These are phyloP conservation scores for Sebastes schlegelii DNA, from an alignment of 2,113 vertebrate species.

Conservation along the genomic window DNA sequence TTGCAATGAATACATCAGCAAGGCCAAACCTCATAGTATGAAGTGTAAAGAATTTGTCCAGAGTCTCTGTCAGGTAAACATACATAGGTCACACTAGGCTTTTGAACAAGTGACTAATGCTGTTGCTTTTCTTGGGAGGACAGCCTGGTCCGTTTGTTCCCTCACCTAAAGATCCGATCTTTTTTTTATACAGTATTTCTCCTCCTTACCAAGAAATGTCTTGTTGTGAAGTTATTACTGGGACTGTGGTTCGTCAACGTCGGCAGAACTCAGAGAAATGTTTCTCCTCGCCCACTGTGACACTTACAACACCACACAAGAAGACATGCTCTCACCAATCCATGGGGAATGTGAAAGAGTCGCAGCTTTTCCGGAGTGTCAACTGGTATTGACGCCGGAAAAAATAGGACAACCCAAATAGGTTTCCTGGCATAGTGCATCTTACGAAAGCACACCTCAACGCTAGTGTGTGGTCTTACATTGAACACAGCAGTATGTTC, in stretches of 20 bases:
- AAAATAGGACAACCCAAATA: conserved; percentile 3
- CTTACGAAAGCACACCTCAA: background rate
- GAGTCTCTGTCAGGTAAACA: background rate
- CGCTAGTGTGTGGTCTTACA: background rate
- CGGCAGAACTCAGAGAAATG: background rate
- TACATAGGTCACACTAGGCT: background rate
- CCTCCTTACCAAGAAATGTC: background rate
- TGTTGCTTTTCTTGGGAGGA: no score
- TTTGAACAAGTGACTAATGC: background rate
- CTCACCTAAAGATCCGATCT: background rate
- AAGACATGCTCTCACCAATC: conserved; percentile 25
- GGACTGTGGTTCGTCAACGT: background rate
- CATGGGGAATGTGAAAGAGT: conserved; percentile 12
- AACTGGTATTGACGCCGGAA: conserved; percentile 9
- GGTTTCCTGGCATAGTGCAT: conserved; percentile 19
- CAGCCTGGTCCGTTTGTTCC: no score
- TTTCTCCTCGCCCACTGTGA: conserved; percentile 6
- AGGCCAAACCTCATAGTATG: no score
- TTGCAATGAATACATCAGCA: background rate
- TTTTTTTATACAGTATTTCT: background rate
- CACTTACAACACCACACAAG: conserved; percentile 30
- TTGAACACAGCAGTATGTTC: conserved; percentile 3
- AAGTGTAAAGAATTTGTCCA: no score
- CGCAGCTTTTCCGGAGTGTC: conserved; percentile 39
- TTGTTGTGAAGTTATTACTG: background rate